Evolutionary conservation across 37 sponge, comb jelly and placozoan species (phyloP), one percentile per base, ranked within the genome.

Genomic region (Lycopodina hypogea): DNA sequence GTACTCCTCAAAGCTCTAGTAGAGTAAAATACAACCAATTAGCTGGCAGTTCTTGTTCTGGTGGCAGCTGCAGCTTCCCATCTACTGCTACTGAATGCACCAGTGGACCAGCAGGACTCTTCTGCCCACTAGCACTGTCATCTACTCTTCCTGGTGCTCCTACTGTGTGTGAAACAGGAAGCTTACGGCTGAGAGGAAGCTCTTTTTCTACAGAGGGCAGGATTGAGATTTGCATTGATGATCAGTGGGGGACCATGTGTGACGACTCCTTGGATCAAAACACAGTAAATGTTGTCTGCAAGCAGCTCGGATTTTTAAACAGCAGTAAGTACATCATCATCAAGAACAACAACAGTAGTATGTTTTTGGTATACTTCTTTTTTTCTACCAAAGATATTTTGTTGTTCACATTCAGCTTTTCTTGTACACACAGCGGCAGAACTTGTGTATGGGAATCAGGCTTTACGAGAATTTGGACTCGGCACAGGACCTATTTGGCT

Each of bases 161-260:
- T 22, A 45, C 67, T 24, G 52, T 48, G 2, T 79, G 80, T 56
- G 26, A 32, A 11, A 57, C 70, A 7, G 80, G 80, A 33, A 12
- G 3, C 1, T n/a, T 68, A 19, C 67, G 70, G n/a, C 58, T 79
- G 58, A 24, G 29, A 22, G 80, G 80, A 35, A 41, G 60, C 24
- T 21, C 12, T 8, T 11, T 19, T 30, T 1, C 39, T 2, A 3
- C 51, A 0, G 57, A 79, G 58, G 80, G 80, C 53, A 51, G 69
- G 56, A 39, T 79, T 18, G 80, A 79, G 29, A 58, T 79, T 24
- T 79, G 80, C 34, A 4, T 79, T 58, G 69, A 79, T 68, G 68
- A 79, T 37, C 38, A 57, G 57, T 79, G 80, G 80, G 80, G 80
- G 40, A 79, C 80, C 28, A 41, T 79, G 34, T 79, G 80, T 79